These are phyloP conservation scores for Hydra vulgaris DNA, from an alignment of 30 jellyfish, hydroid and myxozoan genomes.

Conservation along the genomic window DNA sequence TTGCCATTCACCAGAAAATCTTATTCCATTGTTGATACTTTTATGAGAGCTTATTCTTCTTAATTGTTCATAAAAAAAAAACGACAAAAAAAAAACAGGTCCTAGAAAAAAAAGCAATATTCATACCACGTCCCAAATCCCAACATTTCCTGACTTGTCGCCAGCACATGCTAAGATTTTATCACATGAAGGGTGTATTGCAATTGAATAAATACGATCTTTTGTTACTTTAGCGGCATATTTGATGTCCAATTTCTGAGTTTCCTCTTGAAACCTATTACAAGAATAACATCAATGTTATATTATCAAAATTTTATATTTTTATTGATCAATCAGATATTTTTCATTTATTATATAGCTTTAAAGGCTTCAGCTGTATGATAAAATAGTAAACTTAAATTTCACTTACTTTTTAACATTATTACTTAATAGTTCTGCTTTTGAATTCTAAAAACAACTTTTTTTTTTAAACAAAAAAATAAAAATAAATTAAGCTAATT, in stretches of 20 bases:
- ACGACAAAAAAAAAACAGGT: too few relatives aligned
- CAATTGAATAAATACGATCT: constrained; percentile 53
- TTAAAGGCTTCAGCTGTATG: background rate
- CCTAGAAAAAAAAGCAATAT: too few relatives aligned
- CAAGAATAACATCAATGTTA: background rate
- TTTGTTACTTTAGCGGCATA: constrained; percentile 56
- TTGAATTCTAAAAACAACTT: background rate
- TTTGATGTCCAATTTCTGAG: background rate
- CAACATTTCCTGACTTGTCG: constrained; percentile 80
- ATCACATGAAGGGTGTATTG: constrained; percentile 73
- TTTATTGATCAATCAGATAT: too few relatives aligned
- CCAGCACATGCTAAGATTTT: constrained; percentile 66
- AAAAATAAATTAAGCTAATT: too few relatives aligned
- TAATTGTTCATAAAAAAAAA: too few relatives aligned
- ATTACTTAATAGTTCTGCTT: background rate
- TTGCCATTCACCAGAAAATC: too few relatives aligned
- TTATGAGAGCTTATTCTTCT: too few relatives aligned
- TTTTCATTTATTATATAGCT: too few relatives aligned
- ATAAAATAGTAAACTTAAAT: background rate
- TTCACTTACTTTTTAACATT: background rate
- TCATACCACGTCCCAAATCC: constrained; percentile 86
- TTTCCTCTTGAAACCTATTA: background rate
- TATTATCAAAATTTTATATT: background rate
- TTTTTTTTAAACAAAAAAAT: too few relatives aligned
- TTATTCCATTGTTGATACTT: too few relatives aligned